phyloP scores from a whole-genome alignment of 2,888 invertebrate species.

The Lithophane semibrunnea region DNA sequence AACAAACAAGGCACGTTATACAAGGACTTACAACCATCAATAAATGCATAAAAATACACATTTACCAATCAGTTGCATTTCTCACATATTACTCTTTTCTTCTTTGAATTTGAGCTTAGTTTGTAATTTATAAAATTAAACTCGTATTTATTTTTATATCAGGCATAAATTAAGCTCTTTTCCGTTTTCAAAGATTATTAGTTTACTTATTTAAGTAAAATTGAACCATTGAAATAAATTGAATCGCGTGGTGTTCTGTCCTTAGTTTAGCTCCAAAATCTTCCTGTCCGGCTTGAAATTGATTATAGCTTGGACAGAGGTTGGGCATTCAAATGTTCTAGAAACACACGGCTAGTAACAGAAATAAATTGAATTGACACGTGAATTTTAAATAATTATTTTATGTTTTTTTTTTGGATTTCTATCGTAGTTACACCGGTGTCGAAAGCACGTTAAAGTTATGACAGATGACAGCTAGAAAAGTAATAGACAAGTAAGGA shows the following conservation, averaged over 20 bases:
- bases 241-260: background rate
- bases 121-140: background rate
- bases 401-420: background rate
- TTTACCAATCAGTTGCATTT: background rate
- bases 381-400: background rate
- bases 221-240: background rate
- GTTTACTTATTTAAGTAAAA: background rate
- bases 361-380: background rate
- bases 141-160: background rate
- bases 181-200: background rate
- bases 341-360: background rate
- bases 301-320: background rate
- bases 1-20: constrained; percentile 26
- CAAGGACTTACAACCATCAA: constrained; percentile 9
- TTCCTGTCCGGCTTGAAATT: too few relatives aligned
- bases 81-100: background rate
- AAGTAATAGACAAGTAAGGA: background rate
- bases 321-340: background rate
- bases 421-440: background rate
- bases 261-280: background rate
- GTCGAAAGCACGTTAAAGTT: background rate
- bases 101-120: constrained; percentile 10
- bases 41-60: constrained; percentile 1
- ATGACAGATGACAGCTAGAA: background rate
- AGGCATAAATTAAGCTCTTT: background rate